A percentile compares a stretch with the other conserved stretches of the same genome.
These are phyloP conservation scores for Drosophila flavopinicola DNA, from an alignment of 2,888 invertebrate species.

Conservation along the genomic window DNA sequence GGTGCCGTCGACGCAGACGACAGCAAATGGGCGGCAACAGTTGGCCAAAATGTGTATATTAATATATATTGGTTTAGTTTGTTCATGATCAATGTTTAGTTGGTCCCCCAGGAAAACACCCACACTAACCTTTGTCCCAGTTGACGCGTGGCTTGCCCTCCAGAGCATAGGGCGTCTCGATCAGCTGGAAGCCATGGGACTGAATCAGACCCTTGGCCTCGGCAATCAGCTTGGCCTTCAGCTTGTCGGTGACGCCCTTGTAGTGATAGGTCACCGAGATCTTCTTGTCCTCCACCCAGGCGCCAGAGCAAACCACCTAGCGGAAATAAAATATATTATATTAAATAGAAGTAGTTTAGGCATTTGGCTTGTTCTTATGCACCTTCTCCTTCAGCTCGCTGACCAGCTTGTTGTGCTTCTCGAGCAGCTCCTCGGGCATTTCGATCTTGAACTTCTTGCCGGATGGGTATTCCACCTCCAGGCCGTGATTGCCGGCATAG, in stretches of 20 bases:
- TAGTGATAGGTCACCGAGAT: constrained; percentile 90
- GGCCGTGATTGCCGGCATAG: constrained; percentile 91
- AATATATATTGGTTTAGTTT: constrained; percentile 5
- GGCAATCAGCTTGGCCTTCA: constrained; percentile 86
- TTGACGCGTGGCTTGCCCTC: constrained; percentile 92
- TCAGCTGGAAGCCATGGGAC: constrained; percentile 88
- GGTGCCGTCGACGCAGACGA: constrained; percentile 55
- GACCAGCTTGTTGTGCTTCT: constrained; percentile 88
- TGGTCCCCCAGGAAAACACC: background rate
- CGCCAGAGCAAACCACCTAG: constrained; percentile 89
- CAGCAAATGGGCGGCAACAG: constrained; percentile 68
- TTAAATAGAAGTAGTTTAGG: background rate
- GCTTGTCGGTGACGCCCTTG: constrained; percentile 88
- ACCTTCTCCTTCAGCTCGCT: constrained; percentile 88
- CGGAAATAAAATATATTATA: no score
- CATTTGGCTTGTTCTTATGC: constrained; percentile 23
- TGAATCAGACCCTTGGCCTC: constrained; percentile 88
- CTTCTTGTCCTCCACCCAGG: constrained; percentile 92
- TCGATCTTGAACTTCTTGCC: constrained; percentile 91
- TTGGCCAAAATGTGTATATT: constrained; percentile 45
- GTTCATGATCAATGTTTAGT: constrained; percentile 14
- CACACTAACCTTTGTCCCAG: constrained; percentile 89
- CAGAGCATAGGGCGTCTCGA: constrained; percentile 89
- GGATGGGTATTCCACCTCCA: constrained; percentile 91
- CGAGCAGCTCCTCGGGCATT: constrained; percentile 89